phyloP scores from a whole-genome alignment of 2,113 vertebrate species.

The Thryonomys swinderianus region DNA sequence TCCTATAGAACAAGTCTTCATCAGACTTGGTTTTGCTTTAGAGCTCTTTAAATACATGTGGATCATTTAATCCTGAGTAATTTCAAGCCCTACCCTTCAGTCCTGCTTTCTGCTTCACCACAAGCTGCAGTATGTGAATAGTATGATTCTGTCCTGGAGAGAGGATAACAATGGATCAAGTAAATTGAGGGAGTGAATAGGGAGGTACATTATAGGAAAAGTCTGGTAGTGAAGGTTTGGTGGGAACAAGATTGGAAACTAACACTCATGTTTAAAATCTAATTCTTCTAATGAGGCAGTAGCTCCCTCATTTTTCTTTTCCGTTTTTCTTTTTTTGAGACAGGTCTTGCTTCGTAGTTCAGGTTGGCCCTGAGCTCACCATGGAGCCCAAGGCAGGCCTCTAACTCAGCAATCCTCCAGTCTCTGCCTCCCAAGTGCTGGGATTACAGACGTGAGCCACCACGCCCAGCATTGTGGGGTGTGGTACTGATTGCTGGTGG shows the following conservation, averaged over 20 bases:
- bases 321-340: no score
- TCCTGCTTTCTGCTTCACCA: not conserved
- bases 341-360: no score
- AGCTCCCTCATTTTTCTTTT: no score
- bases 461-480: no score
- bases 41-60: not conserved
- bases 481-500: no score
- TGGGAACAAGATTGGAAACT: not conserved
- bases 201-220: slow-evolving; percentile 31
- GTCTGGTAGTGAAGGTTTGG: not conserved
- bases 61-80: not conserved
- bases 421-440: no score
- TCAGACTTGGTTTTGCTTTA: slow-evolving; percentile 23
- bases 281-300: not conserved
- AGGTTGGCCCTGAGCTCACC: no score
- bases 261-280: slow-evolving; percentile 7
- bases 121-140: not conserved
- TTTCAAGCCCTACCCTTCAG: not conserved
- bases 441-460: no score
- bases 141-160: not conserved
- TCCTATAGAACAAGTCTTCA: slow-evolving; percentile 10
- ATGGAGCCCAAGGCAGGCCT: no score
- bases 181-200: slow-evolving; percentile 3
- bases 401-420: no score
- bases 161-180: not conserved